These are phyloP conservation scores for Mustelus asterias DNA, from an alignment of 2,113 vertebrate species.

Conservation along the genomic window DNA sequence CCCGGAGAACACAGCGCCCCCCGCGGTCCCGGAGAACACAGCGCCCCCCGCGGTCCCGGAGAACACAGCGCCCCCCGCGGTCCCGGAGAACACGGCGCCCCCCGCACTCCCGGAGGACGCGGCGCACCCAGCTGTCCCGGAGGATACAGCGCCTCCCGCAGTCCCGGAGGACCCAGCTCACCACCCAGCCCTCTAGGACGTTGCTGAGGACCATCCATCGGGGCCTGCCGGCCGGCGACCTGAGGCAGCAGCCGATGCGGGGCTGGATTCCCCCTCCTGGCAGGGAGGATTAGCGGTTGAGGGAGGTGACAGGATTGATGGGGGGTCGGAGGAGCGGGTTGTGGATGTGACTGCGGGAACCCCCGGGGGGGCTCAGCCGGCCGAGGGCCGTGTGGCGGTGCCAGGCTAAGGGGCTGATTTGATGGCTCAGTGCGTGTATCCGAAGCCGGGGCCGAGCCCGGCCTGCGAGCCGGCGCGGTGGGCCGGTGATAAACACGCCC, in stretches of 20 bases:
- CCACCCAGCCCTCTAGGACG: neutral
- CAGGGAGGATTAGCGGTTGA: neutral
- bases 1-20: neutral
- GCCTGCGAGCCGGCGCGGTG: slow-evolving; percentile 52
- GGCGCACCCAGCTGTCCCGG: neutral
- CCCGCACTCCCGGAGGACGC: neutral
- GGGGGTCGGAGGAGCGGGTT: neutral
- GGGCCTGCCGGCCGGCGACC: too few species aligned
- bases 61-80: neutral
- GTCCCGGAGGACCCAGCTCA: neutral
- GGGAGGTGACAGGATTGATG: neutral
- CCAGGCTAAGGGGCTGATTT: slow-evolving; percentile 46
- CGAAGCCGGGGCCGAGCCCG: slow-evolving; percentile 45
- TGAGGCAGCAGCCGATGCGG: neutral
- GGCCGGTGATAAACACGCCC: slow-evolving; percentile 75
- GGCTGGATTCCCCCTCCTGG: neutral
- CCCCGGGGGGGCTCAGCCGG: neutral
- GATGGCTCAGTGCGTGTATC: slow-evolving; percentile 48
- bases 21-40: neutral
- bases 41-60: too few species aligned
- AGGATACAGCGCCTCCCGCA: too few species aligned
- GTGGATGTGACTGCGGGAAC: too few species aligned
- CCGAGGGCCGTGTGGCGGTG: neutral
- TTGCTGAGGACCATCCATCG: too few species aligned
- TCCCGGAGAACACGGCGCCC: neutral